phyloP scores from a whole-genome alignment of 2,888 invertebrate genomes.

The Pseudococcus jackbeardsleyi region DNA sequence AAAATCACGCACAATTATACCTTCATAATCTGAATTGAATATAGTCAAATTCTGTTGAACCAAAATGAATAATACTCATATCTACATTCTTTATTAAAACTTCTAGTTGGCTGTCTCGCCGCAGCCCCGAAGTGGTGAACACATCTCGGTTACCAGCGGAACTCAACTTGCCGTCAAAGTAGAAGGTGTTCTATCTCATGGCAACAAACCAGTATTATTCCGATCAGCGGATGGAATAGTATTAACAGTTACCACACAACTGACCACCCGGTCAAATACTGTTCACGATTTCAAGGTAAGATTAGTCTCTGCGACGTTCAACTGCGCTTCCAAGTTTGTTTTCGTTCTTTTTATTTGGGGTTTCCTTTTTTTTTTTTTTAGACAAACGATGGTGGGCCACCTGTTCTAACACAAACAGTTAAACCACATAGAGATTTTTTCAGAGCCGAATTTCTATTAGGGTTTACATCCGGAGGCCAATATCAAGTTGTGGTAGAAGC shows the following conservation, averaged over 20 bases:
- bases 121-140: slow-evolving; percentile 85
- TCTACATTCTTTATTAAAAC: not conserved
- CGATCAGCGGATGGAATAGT: slow-evolving; percentile 80
- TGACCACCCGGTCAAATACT: slow-evolving; percentile 71
- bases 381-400: slow-evolving; percentile 26
- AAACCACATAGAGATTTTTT: slow-evolving; percentile 94
- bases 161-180: slow-evolving; percentile 92
- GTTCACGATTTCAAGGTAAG: slow-evolving; percentile 68
- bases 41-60: too few species aligned
- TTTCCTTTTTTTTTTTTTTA: not conserved
- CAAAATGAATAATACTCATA: too few species aligned
- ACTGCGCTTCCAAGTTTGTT: not conserved
- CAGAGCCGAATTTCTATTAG: slow-evolving; percentile 89
- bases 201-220: slow-evolving; percentile 78
- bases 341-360: not conserved
- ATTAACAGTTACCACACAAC: slow-evolving; percentile 78
- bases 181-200: slow-evolving; percentile 90
- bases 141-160: slow-evolving; percentile 85
- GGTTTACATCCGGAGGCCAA: slow-evolving; percentile 76
- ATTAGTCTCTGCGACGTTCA: not conserved
- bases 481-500: slow-evolving; percentile 87
- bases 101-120: slow-evolving; percentile 81
- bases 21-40: too few species aligned
- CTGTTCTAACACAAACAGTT: slow-evolving; percentile 81
- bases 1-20: too few species aligned